A percentile compares a stretch with the other conserved stretches of the same genome.
These are phyloP conservation scores for Heterodera carotae DNA, from an alignment of 1,140 invertebrate species.

Conservation along the genomic window DNA sequence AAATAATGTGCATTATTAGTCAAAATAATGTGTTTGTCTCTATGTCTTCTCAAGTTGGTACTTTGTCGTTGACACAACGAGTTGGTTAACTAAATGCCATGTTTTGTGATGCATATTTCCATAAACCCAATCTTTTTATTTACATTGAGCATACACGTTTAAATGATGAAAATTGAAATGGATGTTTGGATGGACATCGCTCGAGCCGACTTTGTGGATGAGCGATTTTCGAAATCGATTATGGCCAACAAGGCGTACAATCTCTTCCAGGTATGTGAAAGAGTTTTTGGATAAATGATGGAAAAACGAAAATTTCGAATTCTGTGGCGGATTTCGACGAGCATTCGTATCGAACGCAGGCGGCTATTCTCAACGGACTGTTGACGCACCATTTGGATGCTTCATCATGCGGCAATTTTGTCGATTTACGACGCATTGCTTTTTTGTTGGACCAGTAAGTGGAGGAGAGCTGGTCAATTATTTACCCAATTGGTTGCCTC, in stretches of 20 bases:
- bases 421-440: background rate
- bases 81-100: too few relatives aligned
- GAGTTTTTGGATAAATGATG: background rate
- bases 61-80: too few relatives aligned
- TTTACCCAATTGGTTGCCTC: background rate
- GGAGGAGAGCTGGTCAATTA: background rate
- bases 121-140: background rate
- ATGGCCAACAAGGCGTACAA: conserved; percentile 19
- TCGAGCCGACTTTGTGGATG: conserved; percentile 9
- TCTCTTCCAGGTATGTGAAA: conserved; percentile 19
- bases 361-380: conserved; percentile 23
- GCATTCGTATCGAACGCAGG: background rate
- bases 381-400: conserved; percentile 23
- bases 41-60: background rate
- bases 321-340: background rate
- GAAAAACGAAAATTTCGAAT: background rate
- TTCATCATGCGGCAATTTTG: background rate
- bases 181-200: conserved; percentile 6
- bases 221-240: conserved; percentile 18
- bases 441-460: conserved; percentile 3
- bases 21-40: background rate
- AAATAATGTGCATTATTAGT: too few relatives aligned
- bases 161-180: background rate
- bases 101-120: background rate
- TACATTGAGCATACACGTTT: background rate